phyloP scores from a whole-genome alignment of 2,113 vertebrate species.

The Aplodontia rufa region DNA sequence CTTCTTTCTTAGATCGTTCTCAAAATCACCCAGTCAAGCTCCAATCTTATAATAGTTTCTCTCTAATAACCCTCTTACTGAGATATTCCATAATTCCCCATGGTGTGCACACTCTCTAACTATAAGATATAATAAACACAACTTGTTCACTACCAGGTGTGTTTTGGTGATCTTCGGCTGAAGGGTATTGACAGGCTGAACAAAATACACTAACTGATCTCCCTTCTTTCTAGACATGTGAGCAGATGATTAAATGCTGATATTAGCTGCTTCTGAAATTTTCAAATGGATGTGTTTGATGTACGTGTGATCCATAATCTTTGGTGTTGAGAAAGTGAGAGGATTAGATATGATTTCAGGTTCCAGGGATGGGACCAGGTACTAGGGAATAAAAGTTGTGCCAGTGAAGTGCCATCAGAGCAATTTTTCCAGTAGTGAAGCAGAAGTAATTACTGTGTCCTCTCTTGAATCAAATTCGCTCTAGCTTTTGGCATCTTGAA shows the following conservation, averaged over 20 bases:
- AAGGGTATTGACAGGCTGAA: background rate
- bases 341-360: background rate
- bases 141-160: background rate
- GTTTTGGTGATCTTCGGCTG: background rate
- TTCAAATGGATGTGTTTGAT: background rate
- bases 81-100: background rate
- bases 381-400: background rate
- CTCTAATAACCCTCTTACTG: background rate
- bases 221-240: background rate
- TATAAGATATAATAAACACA: background rate
- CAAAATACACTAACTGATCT: background rate
- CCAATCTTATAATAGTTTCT: background rate
- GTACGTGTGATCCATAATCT: background rate
- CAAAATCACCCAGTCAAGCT: background rate
- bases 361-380: background rate
- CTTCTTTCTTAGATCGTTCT: background rate
- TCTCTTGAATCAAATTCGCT: conserved; percentile 13
- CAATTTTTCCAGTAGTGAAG: background rate
- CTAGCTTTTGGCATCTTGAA: background rate
- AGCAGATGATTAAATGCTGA: background rate
- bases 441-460: background rate
- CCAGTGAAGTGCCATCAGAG: background rate
- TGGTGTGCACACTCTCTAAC: background rate
- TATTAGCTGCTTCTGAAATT: background rate
- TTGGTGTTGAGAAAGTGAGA: background rate